Base-by-base conservation (phyloP, 2,888 invertebrate species). In the Mesoligia furuncula region DNA sequence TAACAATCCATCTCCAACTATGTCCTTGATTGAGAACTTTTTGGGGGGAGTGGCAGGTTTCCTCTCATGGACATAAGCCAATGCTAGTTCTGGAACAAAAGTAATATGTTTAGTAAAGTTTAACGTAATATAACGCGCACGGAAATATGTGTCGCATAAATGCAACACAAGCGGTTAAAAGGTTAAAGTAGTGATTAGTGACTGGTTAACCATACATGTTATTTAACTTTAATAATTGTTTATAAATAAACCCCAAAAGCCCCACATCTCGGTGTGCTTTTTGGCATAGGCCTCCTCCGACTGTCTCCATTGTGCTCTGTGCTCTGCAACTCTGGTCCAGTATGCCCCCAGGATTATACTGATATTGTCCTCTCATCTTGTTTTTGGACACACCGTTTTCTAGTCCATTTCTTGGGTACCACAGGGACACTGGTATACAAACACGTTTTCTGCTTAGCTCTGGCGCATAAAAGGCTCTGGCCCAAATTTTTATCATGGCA, bases 1-100 rank as follows among this genome's bases (percentile, higher is more conserved):
- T 36, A 99, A 93, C 84, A 99, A 97, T 4, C 98, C 98, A 94
- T 98, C 97, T 1, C 97, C 97, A 69, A 98, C 93, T 27, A 98
- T 92, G 85, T 98, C 97, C 89, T 97, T 97, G 13, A 98, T 85
- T 3, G 97, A 97, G 87, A 97, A 97, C 72, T 93, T 92, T 79
- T 91, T 93, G 31, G 88, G 76, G 61, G 88, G 74, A 54, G 78
- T 39, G 11, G 83, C 36, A n/a, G 86, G 42, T 78, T 88, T 90
- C 27, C 88, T 90, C 74, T 94, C 92, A 76, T 93, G 88, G n/a
- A 92, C 88, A 83, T 93, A 94, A 4, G 93, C 93, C 64, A 96
- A 80, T 15, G 95, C 95, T 42, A 96, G 78, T 88, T 96, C 96
- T 96, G 91, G 24, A 92, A 90, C 24, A 57, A 54, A 67, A 54